Percentiles rank a stretch among this genome's conserved stretches.
Evolutionary conservation across 2,888 invertebrate genomes (phyloP).

Genomic region (Megastigmus dorsalis): DNA sequence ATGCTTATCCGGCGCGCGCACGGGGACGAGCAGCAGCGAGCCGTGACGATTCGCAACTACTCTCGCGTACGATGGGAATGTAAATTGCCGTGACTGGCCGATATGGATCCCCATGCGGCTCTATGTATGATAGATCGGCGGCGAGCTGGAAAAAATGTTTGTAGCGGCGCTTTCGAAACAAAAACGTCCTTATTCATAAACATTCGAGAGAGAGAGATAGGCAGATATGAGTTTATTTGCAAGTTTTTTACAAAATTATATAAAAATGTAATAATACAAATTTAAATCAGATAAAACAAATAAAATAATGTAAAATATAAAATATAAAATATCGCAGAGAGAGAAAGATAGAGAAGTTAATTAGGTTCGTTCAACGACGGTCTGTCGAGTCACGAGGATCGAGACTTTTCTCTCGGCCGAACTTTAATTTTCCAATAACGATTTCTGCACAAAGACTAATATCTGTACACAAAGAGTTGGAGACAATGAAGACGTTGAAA

Average conservation of each 20-base stretch:
- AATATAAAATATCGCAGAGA: no score
- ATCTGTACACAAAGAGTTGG: no score
- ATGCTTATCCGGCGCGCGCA: slow-evolving; percentile 9
- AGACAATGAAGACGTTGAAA: slow-evolving; percentile 10
- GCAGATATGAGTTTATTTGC: no score
- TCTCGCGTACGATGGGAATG: slow-evolving; percentile 1
- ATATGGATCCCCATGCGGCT: neutral
- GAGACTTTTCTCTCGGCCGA: neutral
- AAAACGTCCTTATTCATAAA: slow-evolving; percentile 11
- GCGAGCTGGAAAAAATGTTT: neutral
- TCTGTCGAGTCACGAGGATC: slow-evolving; percentile 14
- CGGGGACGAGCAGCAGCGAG: no score
- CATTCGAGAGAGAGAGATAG: no score
- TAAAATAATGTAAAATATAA: no score
- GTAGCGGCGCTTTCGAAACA: slow-evolving; percentile 10
- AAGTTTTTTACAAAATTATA: no score
- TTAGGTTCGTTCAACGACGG: neutral
- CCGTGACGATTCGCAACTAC: slow-evolving; percentile 23
- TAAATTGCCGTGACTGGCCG: slow-evolving; percentile 38
- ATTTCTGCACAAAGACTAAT: slow-evolving; percentile 19
- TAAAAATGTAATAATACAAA: no score
- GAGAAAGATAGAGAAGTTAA: slow-evolving; percentile 37
- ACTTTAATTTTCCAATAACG: slow-evolving; percentile 32
- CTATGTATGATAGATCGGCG: neutral
- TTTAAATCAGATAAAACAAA: no score